Base-by-base conservation (phyloP, 2,888 invertebrate genomes). In the Congeria kusceri region DNA sequence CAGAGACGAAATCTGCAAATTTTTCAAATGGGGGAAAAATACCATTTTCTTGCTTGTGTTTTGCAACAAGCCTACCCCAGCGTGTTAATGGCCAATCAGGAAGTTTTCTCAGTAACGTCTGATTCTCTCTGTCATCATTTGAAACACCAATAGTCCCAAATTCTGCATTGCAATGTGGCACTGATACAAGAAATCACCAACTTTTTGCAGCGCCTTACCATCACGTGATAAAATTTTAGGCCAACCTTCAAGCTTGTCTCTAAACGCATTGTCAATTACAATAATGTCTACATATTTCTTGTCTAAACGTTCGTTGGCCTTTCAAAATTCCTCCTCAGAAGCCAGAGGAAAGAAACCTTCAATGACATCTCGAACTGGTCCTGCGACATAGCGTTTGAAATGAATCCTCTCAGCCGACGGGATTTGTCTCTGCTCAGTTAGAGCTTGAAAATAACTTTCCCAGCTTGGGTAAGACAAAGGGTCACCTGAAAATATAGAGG, bases 281-380 rank as follows among this genome's bases (percentile, higher is more conserved):
- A 84, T 61, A 0, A 66, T n/a, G 56, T 79, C 63, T 5, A 81
- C 80, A 62, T 59, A 84, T 20, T 82, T 47, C 47, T 82, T 61
- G 11, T 81, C 75, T 13, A 84, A 53, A 27, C 68, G 18, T 18
- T 56, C 63, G 32, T 72, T 69, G 25, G 84, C 84, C 29, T 76
- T 67, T 3, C 67, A 62, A 57, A 68, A 84, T 1, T 76, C 76
- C 29, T 49, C 47, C 11, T 81, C 76, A 4, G 47, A 63, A 5
- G 66, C 5, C 56, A 67, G 9, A 5, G 64, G n/a, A 28, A 71
- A 71, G 44, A 27, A 56, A 20, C 32, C 47, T 63, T 74, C 74
- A 39, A 68, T 29, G 5, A 32, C 64, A 20, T 75, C 64, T 23
- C 20, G 63, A 18, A 67, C 69, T 3, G 44, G 39, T 11, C 64